Evolutionary conservation across 2,797 vertebrate genomes (phyloP), one percentile per base, ranked within the genome.

Genomic region (Cuculus canorus): DNA sequence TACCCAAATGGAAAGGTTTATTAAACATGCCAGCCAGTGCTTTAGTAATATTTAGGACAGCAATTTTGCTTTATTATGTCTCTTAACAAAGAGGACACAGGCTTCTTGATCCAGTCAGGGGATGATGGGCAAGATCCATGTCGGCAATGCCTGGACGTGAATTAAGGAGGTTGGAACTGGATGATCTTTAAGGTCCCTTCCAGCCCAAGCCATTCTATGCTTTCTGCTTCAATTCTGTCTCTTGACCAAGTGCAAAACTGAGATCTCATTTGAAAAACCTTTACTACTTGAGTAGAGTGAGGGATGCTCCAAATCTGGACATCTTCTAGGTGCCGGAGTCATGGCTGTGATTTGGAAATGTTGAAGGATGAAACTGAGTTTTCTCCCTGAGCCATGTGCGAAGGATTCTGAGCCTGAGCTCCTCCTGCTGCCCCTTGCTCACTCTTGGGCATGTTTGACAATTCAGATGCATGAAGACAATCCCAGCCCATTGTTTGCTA

Each of bases 1-100:
- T 97, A 95, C 93, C 97, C 95, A 96, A 97, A 97, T 97, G 95
- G 97, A 97, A 97, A 96, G 96, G 94, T 97, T 97, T 97, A 97
- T 97, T 97, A 97, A 97, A 97, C 96, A 97, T 97, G 95, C 92
- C 96, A 97, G 94, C 84, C 81, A 95, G 91, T 94, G 95, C 91
- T 97, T 97, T 95, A 97, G 93, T 95, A 97, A 97, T 97, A 97
- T 97, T 97, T 96, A 96, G 97, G 96, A 96, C 96, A 93, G 93
- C 94, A 96, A 96, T 97, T 96, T 97, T 95, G 83, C 91, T 95
- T 95, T 95, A 97, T 97, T 97, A 94, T 95, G 92, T 95, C 94
- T 96, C 95, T 96, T 96, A 96, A 90, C 95, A 96, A 95, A 94
- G 93, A 85, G 81, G 92, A 91, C 83, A 70, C 19, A 57, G 70